Evolutionary conservation across 2,113 vertebrate species (phyloP), one percentile per base, ranked within the genome.

Genomic region (Bufo bufo): DNA sequence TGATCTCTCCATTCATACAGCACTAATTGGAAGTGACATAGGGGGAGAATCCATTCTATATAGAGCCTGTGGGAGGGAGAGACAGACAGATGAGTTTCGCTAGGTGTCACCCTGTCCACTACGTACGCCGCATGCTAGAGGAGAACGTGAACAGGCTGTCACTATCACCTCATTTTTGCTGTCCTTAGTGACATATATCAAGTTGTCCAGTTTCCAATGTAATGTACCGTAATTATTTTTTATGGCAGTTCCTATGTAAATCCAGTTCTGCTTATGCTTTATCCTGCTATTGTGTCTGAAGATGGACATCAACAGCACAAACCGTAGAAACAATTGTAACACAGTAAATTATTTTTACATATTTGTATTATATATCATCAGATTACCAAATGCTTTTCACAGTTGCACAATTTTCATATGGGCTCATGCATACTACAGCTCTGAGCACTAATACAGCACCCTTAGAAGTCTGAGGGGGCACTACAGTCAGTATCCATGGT

Each of bases 1-100:
- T 56, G 72, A 59, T 84, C 59, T 83, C 47, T 84, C 49, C 72
- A 88, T 47, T 84, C 81, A 88, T 33, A 83, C 17, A 77, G 78
- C 71, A 84, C 81, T 88, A 88, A 88, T 88, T 19, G 11, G 59
- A 88, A 77, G 81, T 50, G 87, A 84, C 81, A 84, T 61, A 19
- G 50, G n/a, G 72, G 63, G 71, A 84, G 54, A 84, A 61, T 47
- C 59, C 81, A 84, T 47, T 75, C 43, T 88, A 77, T 45, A 59
- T 77, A 77, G 71, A 77, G 87, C 87, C 81, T 84, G 45, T 17
- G 59, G 81, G 69, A 77, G 81, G 47, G 69, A 43, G 17, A 33
- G 43, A 43, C 5, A 72, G 23, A 49, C 16, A 2, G 45, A 19
- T 56, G n/a, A 63, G 52, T 83, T 43, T 77, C 66, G 6, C 19